Percentiles rank a stretch among this genome's conserved stretches.
Evolutionary conservation across 2,888 invertebrate species (phyloP).

Genomic region (Limenitis camilla): DNA sequence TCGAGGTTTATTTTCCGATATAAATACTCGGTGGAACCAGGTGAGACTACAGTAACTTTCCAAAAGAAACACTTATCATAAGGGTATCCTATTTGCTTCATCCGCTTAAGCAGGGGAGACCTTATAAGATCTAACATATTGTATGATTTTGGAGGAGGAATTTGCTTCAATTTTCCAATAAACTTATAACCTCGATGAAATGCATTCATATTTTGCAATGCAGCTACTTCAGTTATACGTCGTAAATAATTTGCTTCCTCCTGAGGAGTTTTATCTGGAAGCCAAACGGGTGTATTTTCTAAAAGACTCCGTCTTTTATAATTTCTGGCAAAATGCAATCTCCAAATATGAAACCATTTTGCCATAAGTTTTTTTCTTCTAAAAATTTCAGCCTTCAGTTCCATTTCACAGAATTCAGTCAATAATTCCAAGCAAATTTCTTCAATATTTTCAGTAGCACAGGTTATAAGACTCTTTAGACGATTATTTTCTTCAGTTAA

Average conservation of each 20-base stretch:
- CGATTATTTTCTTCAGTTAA: slow-evolving; percentile 49
- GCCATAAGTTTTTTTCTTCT: slow-evolving; percentile 47
- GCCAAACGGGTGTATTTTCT: slow-evolving; percentile 64
- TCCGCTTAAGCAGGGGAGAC: slow-evolving; percentile 58
- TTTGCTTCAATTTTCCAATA: slow-evolving; percentile 45
- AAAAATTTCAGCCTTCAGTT: slow-evolving; percentile 56
- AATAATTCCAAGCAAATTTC: slow-evolving; percentile 47
- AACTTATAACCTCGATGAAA: slow-evolving; percentile 59
- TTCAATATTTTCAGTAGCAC: slow-evolving; percentile 41
- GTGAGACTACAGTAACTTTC: slow-evolving; percentile 77
- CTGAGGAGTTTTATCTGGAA: slow-evolving; percentile 48
- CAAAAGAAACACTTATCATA: slow-evolving; percentile 68
- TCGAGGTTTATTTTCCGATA: slow-evolving; percentile 59
- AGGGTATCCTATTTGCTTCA: slow-evolving; percentile 63
- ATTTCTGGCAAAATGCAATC: slow-evolving; percentile 46
- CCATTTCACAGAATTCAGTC: slow-evolving; percentile 46
- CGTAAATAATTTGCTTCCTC: slow-evolving; percentile 50
- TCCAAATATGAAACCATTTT: slow-evolving; percentile 61
- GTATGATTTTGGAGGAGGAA: slow-evolving; percentile 47
- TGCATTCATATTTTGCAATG: slow-evolving; percentile 57
- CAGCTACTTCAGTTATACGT: slow-evolving; percentile 43
- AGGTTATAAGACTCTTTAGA: slow-evolving; percentile 39
- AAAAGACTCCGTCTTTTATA: slow-evolving; percentile 50
- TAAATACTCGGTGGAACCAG: slow-evolving; percentile 61
- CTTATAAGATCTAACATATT: slow-evolving; percentile 65